These are phyloP conservation scores for Leptarthrus brevirostris DNA, from an alignment of 2,888 invertebrate genomes.

Conservation along the genomic window DNA sequence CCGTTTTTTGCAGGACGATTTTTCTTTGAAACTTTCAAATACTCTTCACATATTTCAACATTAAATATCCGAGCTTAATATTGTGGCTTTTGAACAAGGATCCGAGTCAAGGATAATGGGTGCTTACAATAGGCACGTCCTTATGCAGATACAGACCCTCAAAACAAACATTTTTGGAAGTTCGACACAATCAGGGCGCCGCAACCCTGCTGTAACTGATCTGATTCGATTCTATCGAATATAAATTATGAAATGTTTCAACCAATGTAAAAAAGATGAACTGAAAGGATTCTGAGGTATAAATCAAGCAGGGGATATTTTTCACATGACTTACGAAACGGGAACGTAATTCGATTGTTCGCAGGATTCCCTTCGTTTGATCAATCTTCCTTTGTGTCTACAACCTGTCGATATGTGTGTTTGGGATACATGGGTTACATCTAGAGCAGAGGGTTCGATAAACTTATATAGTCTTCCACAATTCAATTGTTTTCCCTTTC, in stretches of 20 bases:
- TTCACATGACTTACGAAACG: conserved; percentile 53
- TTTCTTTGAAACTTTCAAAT: not conserved
- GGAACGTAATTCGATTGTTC: conserved; percentile 54
- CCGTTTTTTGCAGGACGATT: conserved; percentile 4
- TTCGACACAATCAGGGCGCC: not conserved
- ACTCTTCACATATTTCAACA: conserved; percentile 40
- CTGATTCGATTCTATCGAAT: conserved; percentile 51
- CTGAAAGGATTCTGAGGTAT: conserved; percentile 46
- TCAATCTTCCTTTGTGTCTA: conserved; percentile 43
- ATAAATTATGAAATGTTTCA: conserved; percentile 49
- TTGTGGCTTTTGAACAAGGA: conserved; percentile 1
- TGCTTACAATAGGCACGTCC: conserved; percentile 34
- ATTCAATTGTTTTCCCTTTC: conserved; percentile 27
- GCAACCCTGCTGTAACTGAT: conserved; percentile 46
- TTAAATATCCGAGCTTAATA: conserved; percentile 39
- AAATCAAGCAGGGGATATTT: conserved; percentile 52
- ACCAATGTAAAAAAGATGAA: conserved; percentile 42
- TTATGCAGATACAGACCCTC: not conserved
- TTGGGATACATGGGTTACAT: not conserved
- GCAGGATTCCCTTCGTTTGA: conserved; percentile 50
- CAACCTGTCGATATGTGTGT: conserved; percentile 13
- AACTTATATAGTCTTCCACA: not conserved
- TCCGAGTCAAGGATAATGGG: conserved; percentile 5
- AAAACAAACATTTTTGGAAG: conserved; percentile 48
- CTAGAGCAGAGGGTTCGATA: not conserved